Percentiles rank a stretch among this genome's conserved stretches.
Evolutionary conservation across 2,797 vertebrate genomes (phyloP).

Genomic region (Nyctibius grandis): DNA sequence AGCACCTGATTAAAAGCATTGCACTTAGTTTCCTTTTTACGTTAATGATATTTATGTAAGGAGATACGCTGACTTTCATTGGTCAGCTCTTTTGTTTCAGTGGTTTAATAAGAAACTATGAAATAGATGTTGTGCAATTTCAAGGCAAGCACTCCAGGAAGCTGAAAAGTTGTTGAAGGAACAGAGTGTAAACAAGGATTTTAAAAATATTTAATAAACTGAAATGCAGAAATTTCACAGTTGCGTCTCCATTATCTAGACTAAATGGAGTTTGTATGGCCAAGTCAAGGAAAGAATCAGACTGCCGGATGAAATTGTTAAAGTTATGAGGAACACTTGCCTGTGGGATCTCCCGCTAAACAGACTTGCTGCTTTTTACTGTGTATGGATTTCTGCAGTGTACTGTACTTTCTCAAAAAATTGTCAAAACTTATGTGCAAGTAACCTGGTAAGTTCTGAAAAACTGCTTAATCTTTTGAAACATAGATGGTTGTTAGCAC

Average conservation of each 20-base stretch:
- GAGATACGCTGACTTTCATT: not conserved
- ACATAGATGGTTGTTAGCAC: not conserved
- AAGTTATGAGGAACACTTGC: conserved; percentile 49
- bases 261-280: not conserved
- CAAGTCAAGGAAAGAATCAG: not conserved
- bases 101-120: conserved; percentile 56
- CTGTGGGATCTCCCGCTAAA: not conserved
- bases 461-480: not conserved
- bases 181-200: not conserved
- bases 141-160: conserved; percentile 4
- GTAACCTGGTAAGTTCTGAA: conserved; percentile 67
- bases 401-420: conserved; percentile 26
- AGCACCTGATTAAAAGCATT: not conserved
- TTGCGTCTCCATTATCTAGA: not conserved
- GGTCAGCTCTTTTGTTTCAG: conserved; percentile 25
- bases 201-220: not conserved
- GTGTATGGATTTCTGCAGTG: conserved; percentile 50
- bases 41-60: conserved; percentile 29
- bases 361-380: not conserved
- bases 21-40: conserved; percentile 3
- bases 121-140: conserved; percentile 23
- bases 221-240: not conserved
- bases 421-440: conserved; percentile 53
- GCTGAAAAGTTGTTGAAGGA: not conserved
- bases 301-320: not conserved